Conservation (phyloP, 2,113 vertebrate genomes). For the Sigmodon hispidus region DNA sequence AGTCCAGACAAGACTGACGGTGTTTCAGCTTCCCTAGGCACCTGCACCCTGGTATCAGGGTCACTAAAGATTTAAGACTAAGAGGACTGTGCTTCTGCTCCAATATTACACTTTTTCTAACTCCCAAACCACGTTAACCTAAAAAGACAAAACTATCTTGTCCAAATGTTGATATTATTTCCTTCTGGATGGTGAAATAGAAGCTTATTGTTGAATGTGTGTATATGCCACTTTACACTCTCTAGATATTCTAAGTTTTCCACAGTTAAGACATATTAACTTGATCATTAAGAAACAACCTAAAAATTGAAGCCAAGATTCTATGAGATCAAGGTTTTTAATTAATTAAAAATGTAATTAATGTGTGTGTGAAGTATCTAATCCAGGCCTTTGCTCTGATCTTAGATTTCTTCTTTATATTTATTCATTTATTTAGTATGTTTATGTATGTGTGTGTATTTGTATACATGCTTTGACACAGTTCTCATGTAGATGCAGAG, state of each 20-base stretch:
- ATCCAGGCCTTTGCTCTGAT: neutral
- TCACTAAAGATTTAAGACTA: neutral
- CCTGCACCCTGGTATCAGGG: neutral
- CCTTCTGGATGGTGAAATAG: neutral
- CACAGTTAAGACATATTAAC: neutral
- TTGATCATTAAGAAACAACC: neutral
- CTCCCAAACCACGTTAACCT: neutral
- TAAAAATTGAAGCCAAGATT: slow-evolving; percentile 37
- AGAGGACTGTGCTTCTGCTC: neutral
- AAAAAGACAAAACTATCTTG: slow-evolving; percentile 15
- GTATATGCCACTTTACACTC: neutral
- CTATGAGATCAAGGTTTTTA: neutral
- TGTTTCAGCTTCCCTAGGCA: neutral
- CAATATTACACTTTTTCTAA: neutral
- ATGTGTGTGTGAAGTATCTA: neutral
- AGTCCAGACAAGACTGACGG: neutral
- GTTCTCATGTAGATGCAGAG: neutral
- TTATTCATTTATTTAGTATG: neutral
- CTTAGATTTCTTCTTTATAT: neutral
- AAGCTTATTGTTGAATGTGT: neutral
- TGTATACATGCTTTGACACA: neutral
- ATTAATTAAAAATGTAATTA: neutral
- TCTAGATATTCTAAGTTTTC: slow-evolving; percentile 14
- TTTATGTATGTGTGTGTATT: neutral
- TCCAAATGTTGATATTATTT: neutral